Base-by-base conservation (phyloP, 2,113 vertebrate genomes). In the Rhinoderma darwinii region DNA sequence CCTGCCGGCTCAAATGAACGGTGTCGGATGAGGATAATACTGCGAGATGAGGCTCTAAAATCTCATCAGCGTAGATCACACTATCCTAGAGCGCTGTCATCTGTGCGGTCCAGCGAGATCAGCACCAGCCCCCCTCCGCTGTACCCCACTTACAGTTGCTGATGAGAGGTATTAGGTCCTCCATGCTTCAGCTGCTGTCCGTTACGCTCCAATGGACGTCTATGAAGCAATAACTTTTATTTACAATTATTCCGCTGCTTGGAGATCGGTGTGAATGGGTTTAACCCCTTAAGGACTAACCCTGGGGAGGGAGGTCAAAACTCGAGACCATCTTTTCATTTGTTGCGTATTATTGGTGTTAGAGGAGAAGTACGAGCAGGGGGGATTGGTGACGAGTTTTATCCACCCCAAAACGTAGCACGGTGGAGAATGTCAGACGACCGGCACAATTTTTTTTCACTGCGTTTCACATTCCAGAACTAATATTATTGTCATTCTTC, bases 191-290 rank as follows among this genome's bases (percentile, higher is more conserved):
- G 93, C 90, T 93, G 92, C 37, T 41, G 80, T 90, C 91, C 37
- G 92, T 94, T 94, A 91, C 92, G 92, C 93, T 93, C 90, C 93
- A 81, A 88, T 12, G 80, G 91, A 78, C 90, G 92, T 90, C 93
- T 93, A 94, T 94, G 92, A 93, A 93, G 92, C 91, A 93, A 92
- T 94, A 94, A 95, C 93, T 95, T 94, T 94, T 94, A 95, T 95
- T 95, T 94, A 95, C 93, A 94, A 92, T 59, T 54, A 30, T 3
- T 54, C 15, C 32, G 2, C 51, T 56, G 44, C 43, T 11, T 22
- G 51, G 3, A 54, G 17, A 54, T 22, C 3, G 51, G 6, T n/a
- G n/a, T n/a, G n/a, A n/a, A n/a, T n/a, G 8, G 54, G 54, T 1
- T 59, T 59, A 59, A 59, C 54, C 54, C 54, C 54, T 59, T 2